Base-by-base conservation (phyloP, 2,113 vertebrate species). In the Siphamia tubifer region DNA sequence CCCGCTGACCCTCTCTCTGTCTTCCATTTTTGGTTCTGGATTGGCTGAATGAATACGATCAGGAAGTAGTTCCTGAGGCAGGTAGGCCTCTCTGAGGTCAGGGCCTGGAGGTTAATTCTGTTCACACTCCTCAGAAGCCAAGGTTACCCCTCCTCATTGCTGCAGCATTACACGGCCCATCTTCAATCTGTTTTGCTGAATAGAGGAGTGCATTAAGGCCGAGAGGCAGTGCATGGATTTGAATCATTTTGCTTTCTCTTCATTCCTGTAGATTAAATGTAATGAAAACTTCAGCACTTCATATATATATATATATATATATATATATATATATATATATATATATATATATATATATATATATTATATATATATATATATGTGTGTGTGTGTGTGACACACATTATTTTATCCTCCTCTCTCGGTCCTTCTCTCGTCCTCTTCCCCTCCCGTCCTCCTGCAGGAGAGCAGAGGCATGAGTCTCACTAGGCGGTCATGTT, bases 401-500 rank as follows among this genome's bases (percentile, higher is more conserved):
- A 31, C 35, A 40, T 32, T 8, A 34, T 34, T 69, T 20, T 60
- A 31, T 54, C 36, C 47, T 38, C 21, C 40, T 17, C 39, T 11
- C 43, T 23, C 27, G 35, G 40, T 42, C 54, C 40, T 27, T 34
- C 55, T 24, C 23, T 20, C 20, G 2, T 9, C n/a, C 27, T 12
- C 21, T 43, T 23, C 4, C 8, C 24, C 8, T 9, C 27, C 7
- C 57, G 31, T 13, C 13, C 44, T 44, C 53, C 21, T 31, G 31
- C 21, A 12, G 48, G 38, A 55, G 47, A 67, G 71, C 19, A 8
- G 13, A 61, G 44, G 42, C 54, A 65, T 57, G 74, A 66, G 48
- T 73, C 84, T 83, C 79, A 15, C 69, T 55, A 35, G 67, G 76
- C 48, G 55, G 66, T 79, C 69, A 35, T 85, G 85, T 85, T 89